phyloP scores from a whole-genome alignment of 2,888 invertebrate species.

The Geotrupes spiniger region DNA sequence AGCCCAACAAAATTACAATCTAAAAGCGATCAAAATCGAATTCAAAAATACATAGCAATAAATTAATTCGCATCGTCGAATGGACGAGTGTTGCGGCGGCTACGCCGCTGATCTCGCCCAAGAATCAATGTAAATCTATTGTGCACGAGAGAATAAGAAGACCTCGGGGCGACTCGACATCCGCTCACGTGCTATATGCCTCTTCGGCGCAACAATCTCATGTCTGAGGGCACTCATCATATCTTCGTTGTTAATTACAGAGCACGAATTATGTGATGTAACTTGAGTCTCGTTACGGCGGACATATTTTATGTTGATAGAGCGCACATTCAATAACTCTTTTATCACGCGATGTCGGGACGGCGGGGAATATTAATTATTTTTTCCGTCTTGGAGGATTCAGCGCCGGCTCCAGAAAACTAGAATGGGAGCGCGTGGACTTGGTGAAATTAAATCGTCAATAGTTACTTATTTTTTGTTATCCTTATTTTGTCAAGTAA shows the following conservation, averaged over 20 bases:
- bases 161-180: no score
- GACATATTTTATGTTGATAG: conserved; percentile 45
- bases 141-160: no score
- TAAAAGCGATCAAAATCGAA: background rate
- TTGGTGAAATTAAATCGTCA: no score
- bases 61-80: background rate
- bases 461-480: no score
- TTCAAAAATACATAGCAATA: background rate
- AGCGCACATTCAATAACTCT: conserved; percentile 33
- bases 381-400: no score
- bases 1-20: no score
- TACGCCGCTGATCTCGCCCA: no score
- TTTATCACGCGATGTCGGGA: conserved; percentile 33
- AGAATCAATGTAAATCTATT: no score
- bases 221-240: conserved; percentile 33
- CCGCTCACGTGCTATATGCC: conserved; percentile 42
- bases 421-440: no score
- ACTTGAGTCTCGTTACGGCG: conserved; percentile 41
- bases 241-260: conserved; percentile 44
- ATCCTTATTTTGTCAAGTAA: no score
- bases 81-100: no score
- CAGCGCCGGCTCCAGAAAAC: no score
- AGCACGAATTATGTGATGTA: conserved; percentile 45
- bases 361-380: conserved; percentile 28
- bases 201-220: conserved; percentile 29